Evolutionary conservation across 2,888 invertebrate species (phyloP).

Genomic region (Agonopterix arenella): DNA sequence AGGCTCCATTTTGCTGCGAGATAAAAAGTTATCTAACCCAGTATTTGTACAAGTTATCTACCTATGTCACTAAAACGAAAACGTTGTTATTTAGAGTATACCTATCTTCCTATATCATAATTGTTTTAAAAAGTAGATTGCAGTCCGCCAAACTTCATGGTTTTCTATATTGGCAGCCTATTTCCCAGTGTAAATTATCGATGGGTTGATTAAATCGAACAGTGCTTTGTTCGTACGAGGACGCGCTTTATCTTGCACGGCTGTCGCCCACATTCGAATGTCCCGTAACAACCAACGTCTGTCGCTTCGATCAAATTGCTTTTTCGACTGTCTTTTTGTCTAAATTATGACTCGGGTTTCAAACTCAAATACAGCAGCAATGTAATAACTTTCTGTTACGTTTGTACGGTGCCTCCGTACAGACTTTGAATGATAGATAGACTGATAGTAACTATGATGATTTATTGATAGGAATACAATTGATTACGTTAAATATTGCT

Average conservation of each 20-base stretch:
- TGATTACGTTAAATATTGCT: no score
- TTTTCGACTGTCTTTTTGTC: not conserved
- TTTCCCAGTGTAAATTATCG: not conserved
- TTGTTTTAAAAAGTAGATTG: not conserved
- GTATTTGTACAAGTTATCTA: no score
- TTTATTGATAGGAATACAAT: no score
- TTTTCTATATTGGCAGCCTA: not conserved
- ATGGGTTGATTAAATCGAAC: slow-evolving; percentile 22
- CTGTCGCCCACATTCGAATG: slow-evolving; percentile 24
- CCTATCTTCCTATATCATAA: not conserved
- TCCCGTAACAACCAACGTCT: slow-evolving; percentile 13
- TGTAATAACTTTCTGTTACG: no score
- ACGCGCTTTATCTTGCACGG: slow-evolving; percentile 30
- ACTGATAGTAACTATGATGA: no score
- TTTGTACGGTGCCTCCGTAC: no score
- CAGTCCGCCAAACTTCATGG: not conserved
- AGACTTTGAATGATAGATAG: no score
- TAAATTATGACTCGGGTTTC: no score
- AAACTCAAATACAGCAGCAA: no score
- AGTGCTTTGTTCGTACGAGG: slow-evolving; percentile 22
- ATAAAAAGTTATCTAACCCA: no score
- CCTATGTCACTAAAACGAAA: no score
- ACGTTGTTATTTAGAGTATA: not conserved
- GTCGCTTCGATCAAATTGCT: slow-evolving; percentile 12
- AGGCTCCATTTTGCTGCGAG: no score